Base-by-base conservation (phyloP, 2,888 invertebrate genomes). In the Miltochrista miniata region DNA sequence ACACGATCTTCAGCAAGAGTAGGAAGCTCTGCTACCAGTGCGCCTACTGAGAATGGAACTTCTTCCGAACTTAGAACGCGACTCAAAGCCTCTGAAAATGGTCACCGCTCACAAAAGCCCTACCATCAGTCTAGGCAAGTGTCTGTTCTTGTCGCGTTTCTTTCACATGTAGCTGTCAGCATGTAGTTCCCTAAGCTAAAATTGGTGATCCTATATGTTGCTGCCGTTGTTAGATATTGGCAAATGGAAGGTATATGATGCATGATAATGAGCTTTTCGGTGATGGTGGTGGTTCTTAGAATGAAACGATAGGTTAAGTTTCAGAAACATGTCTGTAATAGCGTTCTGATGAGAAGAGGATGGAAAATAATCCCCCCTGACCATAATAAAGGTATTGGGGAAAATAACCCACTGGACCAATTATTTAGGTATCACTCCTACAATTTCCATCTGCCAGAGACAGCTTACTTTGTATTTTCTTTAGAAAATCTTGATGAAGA, bases 141-240 rank as follows among this genome's bases (percentile, higher is more conserved):
- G 78, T 81, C 74, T 72, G 71, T 76, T 73, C 71, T 60, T 76
- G 72, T 71, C 76, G 78, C 74, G 79, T 79, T 97, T 37, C 96
- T 96, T 70, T 95, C 95, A 82, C 97, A 45, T 96, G 87, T 94
- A 97, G 79, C 96, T 96, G 92, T 67, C 67, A 76, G 79, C 79
- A 79, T 82, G 79, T 66, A 63, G 56, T 51, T 37, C 57, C 61
- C 56, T 36, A 38, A 56, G 48, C 57, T 58, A 41, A 52, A 46
- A 48, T 46, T 51, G 40, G 47, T 53, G 49, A 59, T 53, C 56
- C 54, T 53, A 47, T 57, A 45, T 45, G 54, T 58, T 59, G 53
- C 59, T 54, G 51, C 52, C 59, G 49, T 46, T 44, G 37, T 51
- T 50, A 51, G 47, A 51, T 49, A 46, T 48, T 51, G 36, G 54